Evolutionary conservation across 2,888 invertebrate species (phyloP), one percentile per base, ranked within the genome.

Genomic region (Junonia oenone): DNA sequence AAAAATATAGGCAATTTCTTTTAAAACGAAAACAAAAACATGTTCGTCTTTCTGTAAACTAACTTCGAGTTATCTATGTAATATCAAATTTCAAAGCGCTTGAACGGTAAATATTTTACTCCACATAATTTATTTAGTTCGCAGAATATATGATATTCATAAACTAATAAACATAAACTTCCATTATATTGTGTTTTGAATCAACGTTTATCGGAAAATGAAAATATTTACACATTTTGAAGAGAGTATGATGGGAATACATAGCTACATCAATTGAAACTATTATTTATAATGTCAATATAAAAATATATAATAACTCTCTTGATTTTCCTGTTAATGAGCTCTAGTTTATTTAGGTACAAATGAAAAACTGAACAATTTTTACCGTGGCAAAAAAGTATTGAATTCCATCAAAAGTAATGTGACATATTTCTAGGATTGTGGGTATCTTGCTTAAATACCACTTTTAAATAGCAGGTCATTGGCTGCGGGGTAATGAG

Each of bases 401-500:
- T n/a, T n/a, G n/a, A n/a, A n/a, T n/a, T n/a, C n/a, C n/a, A n/a
- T n/a, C n/a, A n/a, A 35, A 35, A 35, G 6, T 33, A 6, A 13
- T 6, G n/a, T 35, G 35, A 35, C 14, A 6, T 33, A 2, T 4
- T 33, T n/a, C n/a, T n/a, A n/a, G 29, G 29, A 2, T 15, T 2
- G 9, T 9, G 11, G 26, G 17, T 14, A 35, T 15, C 29, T 43
- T 14, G 19, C 45, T 27, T 58, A 50, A 57, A 49, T 55, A 47
- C 27, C 35, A 55, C 31, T 47, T n/a, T 66, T 52, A 61, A 65
- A 65, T 66, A 65, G 65, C 62, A 63, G 76, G 72, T 75, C 76
- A 71, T 63, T 71, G 75, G 75, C 77, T 63, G 59, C 45, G 60
- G 69, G 66, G 56, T 67, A 63, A 63, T 62, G 63, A 66, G 63